Evolutionary conservation across 1,140 invertebrate genomes (phyloP).

Genomic region (Chionoecetes opilio): DNA sequence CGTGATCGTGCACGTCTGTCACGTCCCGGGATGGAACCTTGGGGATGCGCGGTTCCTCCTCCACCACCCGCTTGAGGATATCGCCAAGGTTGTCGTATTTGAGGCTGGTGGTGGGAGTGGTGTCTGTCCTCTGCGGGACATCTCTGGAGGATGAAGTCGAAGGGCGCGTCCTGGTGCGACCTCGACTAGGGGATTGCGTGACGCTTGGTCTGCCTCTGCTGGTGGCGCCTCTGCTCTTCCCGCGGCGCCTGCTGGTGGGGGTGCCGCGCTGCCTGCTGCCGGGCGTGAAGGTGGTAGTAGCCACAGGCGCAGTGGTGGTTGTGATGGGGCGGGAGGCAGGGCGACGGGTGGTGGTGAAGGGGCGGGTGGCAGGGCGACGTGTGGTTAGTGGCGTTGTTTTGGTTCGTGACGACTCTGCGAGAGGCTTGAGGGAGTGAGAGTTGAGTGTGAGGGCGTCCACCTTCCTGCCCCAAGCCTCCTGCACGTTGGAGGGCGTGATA

Average conservation of each 20-base stretch:
- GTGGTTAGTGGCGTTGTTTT: neutral
- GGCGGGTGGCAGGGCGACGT: neutral
- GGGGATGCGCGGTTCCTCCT: neutral
- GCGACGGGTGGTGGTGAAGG: neutral
- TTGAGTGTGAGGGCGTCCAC: neutral
- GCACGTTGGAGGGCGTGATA: conserved; percentile 42
- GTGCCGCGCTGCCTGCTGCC: neutral
- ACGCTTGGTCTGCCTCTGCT: neutral
- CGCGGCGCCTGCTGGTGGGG: neutral
- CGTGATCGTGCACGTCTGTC: neutral
- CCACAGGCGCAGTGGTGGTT: neutral
- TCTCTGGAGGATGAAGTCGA: neutral
- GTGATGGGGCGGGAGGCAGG: neutral
- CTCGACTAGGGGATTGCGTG: too few species aligned
- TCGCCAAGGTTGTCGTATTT: neutral
- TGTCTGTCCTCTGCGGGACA: neutral
- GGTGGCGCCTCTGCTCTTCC: neutral
- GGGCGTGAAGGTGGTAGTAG: neutral
- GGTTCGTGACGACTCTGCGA: neutral
- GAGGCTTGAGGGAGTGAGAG: conserved; percentile 7
- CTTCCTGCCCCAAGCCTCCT: conserved; percentile 55
- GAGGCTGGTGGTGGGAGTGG: neutral
- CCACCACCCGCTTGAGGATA: neutral
- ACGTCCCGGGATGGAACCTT: neutral
- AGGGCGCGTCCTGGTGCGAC: neutral